phyloP scores from a whole-genome alignment of 2,888 invertebrate species.

The Drosophila anomalata region DNA sequence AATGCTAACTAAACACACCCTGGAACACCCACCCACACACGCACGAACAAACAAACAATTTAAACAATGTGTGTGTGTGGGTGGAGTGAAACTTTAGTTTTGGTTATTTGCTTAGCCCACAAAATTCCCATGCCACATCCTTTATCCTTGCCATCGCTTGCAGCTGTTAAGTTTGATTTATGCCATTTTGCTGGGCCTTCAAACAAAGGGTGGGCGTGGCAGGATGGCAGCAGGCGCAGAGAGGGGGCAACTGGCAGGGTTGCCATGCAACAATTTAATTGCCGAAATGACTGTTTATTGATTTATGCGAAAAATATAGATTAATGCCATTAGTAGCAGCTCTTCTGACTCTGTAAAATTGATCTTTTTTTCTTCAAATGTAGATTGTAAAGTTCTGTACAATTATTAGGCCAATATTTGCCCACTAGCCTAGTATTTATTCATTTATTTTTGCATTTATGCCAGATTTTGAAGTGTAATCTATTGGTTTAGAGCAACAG shows the following conservation, averaged over 20 bases:
- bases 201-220: constrained; percentile 31
- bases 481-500: constrained; percentile 23
- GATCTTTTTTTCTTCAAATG: constrained; percentile 22
- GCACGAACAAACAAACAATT: constrained; percentile 29
- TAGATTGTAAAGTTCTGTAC: constrained; percentile 17
- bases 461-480: constrained; percentile 33
- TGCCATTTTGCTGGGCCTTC: constrained; percentile 45
- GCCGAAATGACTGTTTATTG: constrained; percentile 67
- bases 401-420: constrained; percentile 8
- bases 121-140: constrained; percentile 26
- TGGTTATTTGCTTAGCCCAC: constrained; percentile 47
- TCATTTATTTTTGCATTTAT: constrained; percentile 32
- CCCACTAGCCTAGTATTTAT: constrained; percentile 6
- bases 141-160: constrained; percentile 31
- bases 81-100: constrained; percentile 45
- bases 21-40: constrained; percentile 2
- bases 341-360: constrained; percentile 1
- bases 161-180: constrained; percentile 67
- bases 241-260: constrained; percentile 12
- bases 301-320: constrained; percentile 64
- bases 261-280: constrained; percentile 70
- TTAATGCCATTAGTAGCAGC: constrained; percentile 56
- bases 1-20: constrained; percentile 57
- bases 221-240: constrained; percentile 1
- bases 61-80: constrained; percentile 13